Evolutionary conservation across 2,888 invertebrate species (phyloP).

Genomic region (Aphrophora alni): DNA sequence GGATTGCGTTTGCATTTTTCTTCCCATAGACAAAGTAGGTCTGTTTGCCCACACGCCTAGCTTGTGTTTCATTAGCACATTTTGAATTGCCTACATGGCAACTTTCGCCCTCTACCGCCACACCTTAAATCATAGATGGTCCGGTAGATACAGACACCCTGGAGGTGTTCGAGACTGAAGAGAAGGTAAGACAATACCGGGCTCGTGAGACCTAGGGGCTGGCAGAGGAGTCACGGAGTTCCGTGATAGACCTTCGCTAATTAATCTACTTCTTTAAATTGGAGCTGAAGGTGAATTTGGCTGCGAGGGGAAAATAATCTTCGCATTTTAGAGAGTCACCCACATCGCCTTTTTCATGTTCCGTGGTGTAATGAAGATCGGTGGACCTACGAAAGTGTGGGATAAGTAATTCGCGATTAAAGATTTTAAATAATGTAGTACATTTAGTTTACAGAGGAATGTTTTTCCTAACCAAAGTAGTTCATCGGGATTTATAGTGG

Average conservation of each 20-base stretch:
- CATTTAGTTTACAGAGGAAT: no score
- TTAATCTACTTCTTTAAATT: constrained; percentile 1
- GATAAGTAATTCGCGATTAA: no score
- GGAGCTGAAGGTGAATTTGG: not conserved
- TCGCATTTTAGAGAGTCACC: not conserved
- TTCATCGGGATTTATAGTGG: no score
- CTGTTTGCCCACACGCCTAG: no score
- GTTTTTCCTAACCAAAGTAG: no score
- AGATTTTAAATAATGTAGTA: no score
- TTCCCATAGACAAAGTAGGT: no score
- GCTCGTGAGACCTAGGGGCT: not conserved
- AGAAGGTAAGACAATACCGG: not conserved
- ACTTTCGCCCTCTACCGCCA: not conserved
- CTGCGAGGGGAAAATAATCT: not conserved
- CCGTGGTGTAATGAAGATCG: not conserved
- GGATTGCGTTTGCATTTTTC: no score
- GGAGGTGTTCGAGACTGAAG: not conserved
- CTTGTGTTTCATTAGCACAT: not conserved
- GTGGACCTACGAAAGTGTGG: no score
- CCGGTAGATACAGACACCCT: not conserved
- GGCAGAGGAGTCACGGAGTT: not conserved
- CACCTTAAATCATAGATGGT: not conserved
- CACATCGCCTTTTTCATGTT: not conserved
- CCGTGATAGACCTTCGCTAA: not conserved
- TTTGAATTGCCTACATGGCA: not conserved